phyloP scores from a whole-genome alignment of 2,888 invertebrate genomes.

The Andrena praecox region DNA sequence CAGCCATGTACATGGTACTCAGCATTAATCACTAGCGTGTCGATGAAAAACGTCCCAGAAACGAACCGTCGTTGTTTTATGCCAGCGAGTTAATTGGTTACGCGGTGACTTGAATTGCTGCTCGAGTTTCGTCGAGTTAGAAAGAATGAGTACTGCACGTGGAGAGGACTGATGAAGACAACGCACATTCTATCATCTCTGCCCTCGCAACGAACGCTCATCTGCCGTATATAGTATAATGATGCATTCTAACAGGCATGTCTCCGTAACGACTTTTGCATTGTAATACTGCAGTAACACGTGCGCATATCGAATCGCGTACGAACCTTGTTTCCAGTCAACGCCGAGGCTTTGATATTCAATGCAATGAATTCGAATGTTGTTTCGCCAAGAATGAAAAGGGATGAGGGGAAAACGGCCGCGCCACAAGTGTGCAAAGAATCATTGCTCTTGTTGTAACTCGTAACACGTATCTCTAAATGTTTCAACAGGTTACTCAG shows the following conservation, averaged over 20 bases:
- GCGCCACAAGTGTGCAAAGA: too few relatives aligned
- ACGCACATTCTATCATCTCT: too few relatives aligned
- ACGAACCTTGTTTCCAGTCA: background rate
- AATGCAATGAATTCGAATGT: constrained; percentile 7
- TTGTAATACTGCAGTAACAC: constrained; percentile 2
- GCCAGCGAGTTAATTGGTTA: background rate
- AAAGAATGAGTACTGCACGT: too few relatives aligned
- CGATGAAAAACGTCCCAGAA: constrained; percentile 17
- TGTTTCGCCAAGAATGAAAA: background rate
- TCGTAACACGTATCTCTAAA: too few relatives aligned
- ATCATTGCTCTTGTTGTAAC: too few relatives aligned
- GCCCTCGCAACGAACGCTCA: background rate
- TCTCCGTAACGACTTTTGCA: background rate
- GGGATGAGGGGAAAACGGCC: too few relatives aligned
- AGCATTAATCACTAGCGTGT: constrained; percentile 21
- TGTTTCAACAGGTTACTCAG: too few relatives aligned
- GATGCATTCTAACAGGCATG: background rate
- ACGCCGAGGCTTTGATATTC: constrained; percentile 18
- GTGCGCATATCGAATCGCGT: background rate
- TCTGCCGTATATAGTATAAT: background rate
- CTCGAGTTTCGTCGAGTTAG: background rate
- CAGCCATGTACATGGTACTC: background rate
- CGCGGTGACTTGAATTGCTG: background rate
- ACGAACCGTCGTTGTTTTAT: background rate
- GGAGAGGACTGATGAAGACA: too few relatives aligned